Percentiles rank a stretch among this genome's conserved stretches.
Evolutionary conservation across 2,797 vertebrate genomes (phyloP).

Genomic region (Prunella strophiata): DNA sequence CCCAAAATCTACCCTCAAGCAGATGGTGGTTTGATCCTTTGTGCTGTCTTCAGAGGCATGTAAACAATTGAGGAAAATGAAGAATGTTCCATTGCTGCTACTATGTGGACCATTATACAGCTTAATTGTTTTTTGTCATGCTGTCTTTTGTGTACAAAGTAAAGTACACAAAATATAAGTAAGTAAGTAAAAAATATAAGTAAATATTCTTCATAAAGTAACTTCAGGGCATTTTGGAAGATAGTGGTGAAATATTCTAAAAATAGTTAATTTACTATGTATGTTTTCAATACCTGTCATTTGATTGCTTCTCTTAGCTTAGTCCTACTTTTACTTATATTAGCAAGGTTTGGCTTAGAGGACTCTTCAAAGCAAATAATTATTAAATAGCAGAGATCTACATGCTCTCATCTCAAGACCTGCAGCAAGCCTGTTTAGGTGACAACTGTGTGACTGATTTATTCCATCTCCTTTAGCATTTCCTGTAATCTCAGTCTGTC

Average conservation of each 20-base stretch:
- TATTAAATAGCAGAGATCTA: background rate
- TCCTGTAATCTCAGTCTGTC: background rate
- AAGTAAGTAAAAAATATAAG: too few relatives aligned
- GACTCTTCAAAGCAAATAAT: background rate
- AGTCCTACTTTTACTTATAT: background rate
- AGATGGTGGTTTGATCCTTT: background rate
- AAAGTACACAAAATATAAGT: too few relatives aligned
- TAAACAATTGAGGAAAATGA: background rate
- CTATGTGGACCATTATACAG: background rate
- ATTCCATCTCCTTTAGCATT: background rate
- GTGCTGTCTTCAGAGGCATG: background rate
- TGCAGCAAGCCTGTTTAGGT: background rate
- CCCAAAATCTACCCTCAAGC: background rate
- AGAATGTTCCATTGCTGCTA: background rate
- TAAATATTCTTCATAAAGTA: background rate
- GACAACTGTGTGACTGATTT: background rate
- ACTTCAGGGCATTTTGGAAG: background rate
- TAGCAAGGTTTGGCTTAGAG: background rate
- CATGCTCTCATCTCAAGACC: background rate
- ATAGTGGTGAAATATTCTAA: background rate
- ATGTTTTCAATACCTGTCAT: background rate
- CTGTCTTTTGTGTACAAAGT: background rate
- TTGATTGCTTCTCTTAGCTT: background rate
- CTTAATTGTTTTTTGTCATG: background rate
- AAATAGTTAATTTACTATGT: accelerated